These are phyloP conservation scores for Grammomys dolichurus DNA, from an alignment of 2,113 vertebrate genomes.

Conservation along the genomic window DNA sequence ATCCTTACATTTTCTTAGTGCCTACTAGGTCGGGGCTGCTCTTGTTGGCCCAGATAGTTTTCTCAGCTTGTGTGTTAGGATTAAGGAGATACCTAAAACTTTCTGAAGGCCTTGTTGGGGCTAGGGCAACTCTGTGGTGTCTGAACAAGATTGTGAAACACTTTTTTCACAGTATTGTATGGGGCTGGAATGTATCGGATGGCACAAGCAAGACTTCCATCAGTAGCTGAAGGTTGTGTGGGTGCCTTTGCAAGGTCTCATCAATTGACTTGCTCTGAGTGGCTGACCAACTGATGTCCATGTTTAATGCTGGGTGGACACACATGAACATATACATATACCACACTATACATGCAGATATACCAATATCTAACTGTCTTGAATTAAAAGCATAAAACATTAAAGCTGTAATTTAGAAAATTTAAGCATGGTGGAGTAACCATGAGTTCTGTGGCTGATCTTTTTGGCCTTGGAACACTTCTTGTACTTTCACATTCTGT, in stretches of 20 bases:
- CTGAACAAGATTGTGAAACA: not conserved
- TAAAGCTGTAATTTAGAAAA: not conserved
- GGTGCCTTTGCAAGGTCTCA: not conserved
- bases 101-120: not conserved
- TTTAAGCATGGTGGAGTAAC: not conserved
- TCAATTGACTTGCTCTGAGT: not conserved
- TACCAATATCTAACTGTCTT: not conserved
- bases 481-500: not conserved
- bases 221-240: not conserved
- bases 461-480: constrained; percentile 3
- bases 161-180: not conserved
- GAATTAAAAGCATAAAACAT: not conserved
- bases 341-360: not conserved
- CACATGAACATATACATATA: too few relatives aligned
- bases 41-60: not conserved
- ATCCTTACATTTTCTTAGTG: not conserved
- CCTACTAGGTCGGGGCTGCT: too few relatives aligned
- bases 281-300: not conserved
- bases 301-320: not conserved
- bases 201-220: not conserved
- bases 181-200: not conserved
- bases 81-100: not conserved
- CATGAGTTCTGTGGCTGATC: not conserved
- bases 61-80: not conserved
- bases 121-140: not conserved